Evolutionary conservation across 2,113 vertebrate species (phyloP).

Genomic region (cattle (Bos taurus)): DNA sequence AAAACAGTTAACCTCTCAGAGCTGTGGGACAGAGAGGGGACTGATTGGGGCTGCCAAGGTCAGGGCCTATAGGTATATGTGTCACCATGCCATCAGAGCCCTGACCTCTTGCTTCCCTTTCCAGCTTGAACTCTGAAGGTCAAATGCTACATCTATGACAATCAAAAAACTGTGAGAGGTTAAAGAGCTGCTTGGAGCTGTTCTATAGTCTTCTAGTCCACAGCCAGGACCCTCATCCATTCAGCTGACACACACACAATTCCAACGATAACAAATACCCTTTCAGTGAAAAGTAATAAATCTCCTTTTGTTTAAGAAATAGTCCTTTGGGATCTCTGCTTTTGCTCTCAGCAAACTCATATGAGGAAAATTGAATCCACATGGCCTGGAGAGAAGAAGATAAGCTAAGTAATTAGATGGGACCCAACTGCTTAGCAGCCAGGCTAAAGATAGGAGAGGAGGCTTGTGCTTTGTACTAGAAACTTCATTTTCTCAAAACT

Average conservation of each 20-base stretch:
- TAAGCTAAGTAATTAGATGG: neutral
- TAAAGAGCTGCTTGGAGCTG: neutral
- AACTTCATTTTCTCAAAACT: neutral
- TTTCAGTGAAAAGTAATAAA: slow-evolving; percentile 36
- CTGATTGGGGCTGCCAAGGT: neutral
- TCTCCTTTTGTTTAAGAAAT: slow-evolving; percentile 23
- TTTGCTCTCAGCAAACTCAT: slow-evolving; percentile 20
- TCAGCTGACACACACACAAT: neutral
- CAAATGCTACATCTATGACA: neutral
- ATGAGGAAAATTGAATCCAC: slow-evolving; percentile 35
- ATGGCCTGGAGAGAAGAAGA: neutral
- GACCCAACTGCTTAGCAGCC: neutral
- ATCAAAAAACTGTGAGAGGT: neutral
- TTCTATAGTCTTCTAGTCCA: neutral
- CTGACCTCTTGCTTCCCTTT: neutral
- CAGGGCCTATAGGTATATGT: neutral
- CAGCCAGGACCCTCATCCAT: neutral
- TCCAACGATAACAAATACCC: neutral
- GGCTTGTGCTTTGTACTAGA: neutral
- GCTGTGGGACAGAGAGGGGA: neutral
- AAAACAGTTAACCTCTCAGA: neutral
- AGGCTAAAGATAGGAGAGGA: neutral
- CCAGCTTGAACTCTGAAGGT: neutral
- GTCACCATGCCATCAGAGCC: neutral
- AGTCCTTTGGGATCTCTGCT: slow-evolving; percentile 5